Evolutionary conservation across 37 sponge, comb jelly and placozoan species (phyloP).

Genomic region (Axinella damicornis): DNA sequence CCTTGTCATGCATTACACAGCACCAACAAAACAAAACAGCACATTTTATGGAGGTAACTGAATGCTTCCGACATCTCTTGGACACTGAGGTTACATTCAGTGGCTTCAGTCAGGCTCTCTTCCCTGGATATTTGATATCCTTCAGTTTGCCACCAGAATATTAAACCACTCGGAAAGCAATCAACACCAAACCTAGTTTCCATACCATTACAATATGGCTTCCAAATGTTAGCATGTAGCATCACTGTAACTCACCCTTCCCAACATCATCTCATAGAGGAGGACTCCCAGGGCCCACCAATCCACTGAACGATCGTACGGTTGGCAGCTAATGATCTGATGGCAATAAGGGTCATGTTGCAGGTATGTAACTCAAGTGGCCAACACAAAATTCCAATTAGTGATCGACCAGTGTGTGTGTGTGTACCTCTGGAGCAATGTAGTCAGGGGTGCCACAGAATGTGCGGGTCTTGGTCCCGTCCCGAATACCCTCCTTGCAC

Average conservation of each 20-base stretch:
- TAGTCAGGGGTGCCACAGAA: slow-evolving; percentile 99
- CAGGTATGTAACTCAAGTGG: no score
- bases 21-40: no score
- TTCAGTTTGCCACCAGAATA: no score
- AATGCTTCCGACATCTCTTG: no score
- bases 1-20: no score
- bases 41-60: no score
- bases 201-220: no score
- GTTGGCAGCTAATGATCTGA: slow-evolving; percentile 93
- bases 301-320: slow-evolving; percentile 93
- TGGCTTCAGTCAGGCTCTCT: no score
- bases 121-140: no score
- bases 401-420: background rate
- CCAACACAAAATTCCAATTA: background rate
- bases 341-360: background rate
- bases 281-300: slow-evolving; percentile 99
- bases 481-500: slow-evolving; percentile 93
- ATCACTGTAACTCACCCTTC: slow-evolving; percentile 74
- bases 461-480: slow-evolving; percentile 84
- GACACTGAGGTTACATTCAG: no score
- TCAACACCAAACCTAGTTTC: no score
- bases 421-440: slow-evolving; percentile 96
- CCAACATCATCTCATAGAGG: slow-evolving; percentile 93
- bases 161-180: no score
- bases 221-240: background rate